Percentiles rank a stretch among this genome's conserved stretches.
Conservation (phyloP, 2,888 invertebrate genomes). For the Drosophila cracens region DNA sequence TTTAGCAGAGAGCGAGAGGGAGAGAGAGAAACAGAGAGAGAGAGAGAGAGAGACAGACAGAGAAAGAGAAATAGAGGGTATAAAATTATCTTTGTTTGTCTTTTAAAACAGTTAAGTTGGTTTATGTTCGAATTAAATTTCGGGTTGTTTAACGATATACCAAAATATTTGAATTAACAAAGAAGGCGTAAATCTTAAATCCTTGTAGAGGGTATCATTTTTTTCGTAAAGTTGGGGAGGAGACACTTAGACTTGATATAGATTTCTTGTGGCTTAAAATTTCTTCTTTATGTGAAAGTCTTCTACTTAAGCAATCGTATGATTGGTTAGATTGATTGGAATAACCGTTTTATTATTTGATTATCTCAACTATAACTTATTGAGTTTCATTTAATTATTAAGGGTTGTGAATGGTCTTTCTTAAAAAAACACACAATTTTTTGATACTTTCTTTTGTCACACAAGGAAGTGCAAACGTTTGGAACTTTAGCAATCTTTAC, state of each 20-base stretch:
- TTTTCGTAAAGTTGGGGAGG: background rate
- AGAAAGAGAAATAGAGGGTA: background rate
- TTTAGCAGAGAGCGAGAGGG: background rate
- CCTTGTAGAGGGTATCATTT: background rate
- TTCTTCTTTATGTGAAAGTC: background rate
- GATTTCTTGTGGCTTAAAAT: background rate
- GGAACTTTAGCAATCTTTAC: background rate
- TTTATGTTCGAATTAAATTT: background rate
- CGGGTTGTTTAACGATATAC: background rate
- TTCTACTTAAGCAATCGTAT: background rate
- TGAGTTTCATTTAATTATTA: too few species aligned
- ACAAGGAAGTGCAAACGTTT: too few species aligned
- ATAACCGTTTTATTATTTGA: too few species aligned
- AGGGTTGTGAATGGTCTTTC: too few species aligned
- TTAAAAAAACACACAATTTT: too few species aligned
- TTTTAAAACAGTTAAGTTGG: background rate
- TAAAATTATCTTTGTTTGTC: background rate
- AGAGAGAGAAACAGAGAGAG: too few species aligned
- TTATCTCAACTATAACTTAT: too few species aligned
- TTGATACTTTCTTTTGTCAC: too few species aligned
- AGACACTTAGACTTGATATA: background rate
- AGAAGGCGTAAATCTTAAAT: background rate
- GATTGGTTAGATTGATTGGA: background rate
- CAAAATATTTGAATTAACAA: background rate
- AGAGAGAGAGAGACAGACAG: background rate